Evolutionary conservation across 2,888 invertebrate genomes (phyloP).

Genomic region (Microplitis manilae): DNA sequence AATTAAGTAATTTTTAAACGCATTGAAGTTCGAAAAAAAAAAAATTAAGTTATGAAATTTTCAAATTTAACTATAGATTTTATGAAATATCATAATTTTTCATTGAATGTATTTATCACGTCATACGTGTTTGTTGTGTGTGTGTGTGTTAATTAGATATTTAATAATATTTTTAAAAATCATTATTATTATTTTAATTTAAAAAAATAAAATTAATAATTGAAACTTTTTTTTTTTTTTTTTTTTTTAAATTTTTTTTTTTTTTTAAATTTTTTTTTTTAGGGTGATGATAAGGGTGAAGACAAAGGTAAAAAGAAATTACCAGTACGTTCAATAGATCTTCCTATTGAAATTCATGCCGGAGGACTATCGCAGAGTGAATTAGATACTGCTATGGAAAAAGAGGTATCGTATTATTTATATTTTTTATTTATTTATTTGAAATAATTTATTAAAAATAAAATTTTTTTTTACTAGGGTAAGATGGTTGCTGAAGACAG

Average conservation of each 20-base stretch:
- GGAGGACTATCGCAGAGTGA: slow-evolving; percentile 82
- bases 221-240: not conserved
- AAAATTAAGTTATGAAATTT: not conserved
- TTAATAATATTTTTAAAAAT: not conserved
- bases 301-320: slow-evolving; percentile 84
- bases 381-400: slow-evolving; percentile 83
- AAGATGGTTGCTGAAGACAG: slow-evolving; percentile 89
- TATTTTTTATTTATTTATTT: slow-evolving; percentile 13
- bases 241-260: not conserved
- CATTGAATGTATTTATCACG: slow-evolving; percentile 40
- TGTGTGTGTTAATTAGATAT: not conserved
- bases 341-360: slow-evolving; percentile 85
- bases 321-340: slow-evolving; percentile 84
- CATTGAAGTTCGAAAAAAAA: too few relatives aligned
- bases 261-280: slow-evolving; percentile 47
- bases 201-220: slow-evolving; percentile 71
- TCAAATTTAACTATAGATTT: not conserved
- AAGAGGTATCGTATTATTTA: slow-evolving; percentile 77
- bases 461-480: slow-evolving; percentile 72
- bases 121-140: slow-evolving; percentile 50
- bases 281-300: slow-evolving; percentile 73
- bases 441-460: slow-evolving; percentile 4
- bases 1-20: too few relatives aligned
- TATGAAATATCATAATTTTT: slow-evolving; percentile 5
- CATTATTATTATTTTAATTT: not conserved